Evolutionary conservation across 2,888 invertebrate genomes (phyloP).

Genomic region (Agrotis segetum): DNA sequence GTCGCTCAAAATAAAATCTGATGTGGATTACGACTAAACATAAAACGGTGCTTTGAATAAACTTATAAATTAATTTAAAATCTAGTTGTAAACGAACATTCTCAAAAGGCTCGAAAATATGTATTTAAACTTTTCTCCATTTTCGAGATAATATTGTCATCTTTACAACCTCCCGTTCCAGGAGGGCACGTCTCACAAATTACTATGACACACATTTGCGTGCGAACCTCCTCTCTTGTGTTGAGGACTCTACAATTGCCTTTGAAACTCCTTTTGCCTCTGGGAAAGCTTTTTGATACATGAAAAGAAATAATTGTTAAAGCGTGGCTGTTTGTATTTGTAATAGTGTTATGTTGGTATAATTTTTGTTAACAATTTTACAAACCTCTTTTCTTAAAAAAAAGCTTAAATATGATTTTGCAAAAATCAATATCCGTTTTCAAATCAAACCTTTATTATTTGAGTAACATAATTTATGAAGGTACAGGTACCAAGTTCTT

Average conservation of each 20-base stretch:
- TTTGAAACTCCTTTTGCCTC: slow-evolving; percentile 10
- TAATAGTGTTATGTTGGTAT: too few relatives aligned
- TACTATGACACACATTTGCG: slow-evolving; percentile 13
- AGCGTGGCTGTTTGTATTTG: not conserved
- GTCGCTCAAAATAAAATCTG: too few relatives aligned
- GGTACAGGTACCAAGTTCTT: too few relatives aligned
- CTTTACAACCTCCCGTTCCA: not conserved
- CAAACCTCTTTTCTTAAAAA: too few relatives aligned
- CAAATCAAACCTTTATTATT: too few relatives aligned
- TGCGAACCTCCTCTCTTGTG: slow-evolving; percentile 20
- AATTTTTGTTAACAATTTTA: too few relatives aligned
- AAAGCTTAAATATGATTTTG: too few relatives aligned
- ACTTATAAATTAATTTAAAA: not conserved
- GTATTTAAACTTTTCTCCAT: not conserved
- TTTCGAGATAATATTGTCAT: not conserved
- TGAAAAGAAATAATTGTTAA: slow-evolving; percentile 10
- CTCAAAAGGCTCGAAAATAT: not conserved
- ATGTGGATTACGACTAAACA: too few relatives aligned
- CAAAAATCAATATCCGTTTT: too few relatives aligned
- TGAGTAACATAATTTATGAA: too few relatives aligned
- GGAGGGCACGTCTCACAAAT: slow-evolving; percentile 5
- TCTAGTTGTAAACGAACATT: not conserved
- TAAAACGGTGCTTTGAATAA: too few relatives aligned
- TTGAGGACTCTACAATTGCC: slow-evolving; percentile 8
- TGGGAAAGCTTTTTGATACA: slow-evolving; percentile 7